Conservation (phyloP, 64 coral and sea anemone species). For the Montipora efflorescens region DNA sequence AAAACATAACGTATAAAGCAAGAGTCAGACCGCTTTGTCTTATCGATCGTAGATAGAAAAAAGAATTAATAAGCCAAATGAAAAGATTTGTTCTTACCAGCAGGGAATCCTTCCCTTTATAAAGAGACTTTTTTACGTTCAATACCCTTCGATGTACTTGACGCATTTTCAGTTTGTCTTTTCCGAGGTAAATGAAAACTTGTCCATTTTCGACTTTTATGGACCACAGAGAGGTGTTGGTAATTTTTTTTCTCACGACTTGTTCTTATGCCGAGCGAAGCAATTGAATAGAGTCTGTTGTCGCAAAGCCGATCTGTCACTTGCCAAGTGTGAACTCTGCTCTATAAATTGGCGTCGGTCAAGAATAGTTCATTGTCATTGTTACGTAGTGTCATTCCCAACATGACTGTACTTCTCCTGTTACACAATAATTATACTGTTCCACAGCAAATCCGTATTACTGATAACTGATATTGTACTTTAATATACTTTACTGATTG, state of each 20-base stretch:
- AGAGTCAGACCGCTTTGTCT: not conserved
- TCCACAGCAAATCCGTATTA: no score
- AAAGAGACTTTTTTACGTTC: not conserved
- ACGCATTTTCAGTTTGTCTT: not conserved
- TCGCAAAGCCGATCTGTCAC: not conserved
- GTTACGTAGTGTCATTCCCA: no score
- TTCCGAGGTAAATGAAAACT: not conserved
- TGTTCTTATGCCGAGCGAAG: not conserved
- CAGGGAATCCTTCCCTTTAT: not conserved
- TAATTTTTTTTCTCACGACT: not conserved
- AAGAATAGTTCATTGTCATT: not conserved
- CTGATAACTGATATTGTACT: no score
- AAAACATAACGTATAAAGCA: not conserved
- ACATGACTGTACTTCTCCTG: no score
- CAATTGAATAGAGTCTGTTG: not conserved
- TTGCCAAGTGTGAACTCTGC: not conserved
- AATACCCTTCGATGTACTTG: not conserved
- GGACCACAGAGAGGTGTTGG: not conserved
- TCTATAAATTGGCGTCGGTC: not conserved
- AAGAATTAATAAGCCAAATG: not conserved
- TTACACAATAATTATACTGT: no score
- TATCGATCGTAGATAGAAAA: not conserved
- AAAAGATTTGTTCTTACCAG: not conserved
- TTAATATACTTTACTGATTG: no score
- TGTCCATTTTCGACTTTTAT: not conserved